Base-by-base conservation (phyloP, 92 coral and sea anemone genomes). In the Pocillopora grandis region DNA sequence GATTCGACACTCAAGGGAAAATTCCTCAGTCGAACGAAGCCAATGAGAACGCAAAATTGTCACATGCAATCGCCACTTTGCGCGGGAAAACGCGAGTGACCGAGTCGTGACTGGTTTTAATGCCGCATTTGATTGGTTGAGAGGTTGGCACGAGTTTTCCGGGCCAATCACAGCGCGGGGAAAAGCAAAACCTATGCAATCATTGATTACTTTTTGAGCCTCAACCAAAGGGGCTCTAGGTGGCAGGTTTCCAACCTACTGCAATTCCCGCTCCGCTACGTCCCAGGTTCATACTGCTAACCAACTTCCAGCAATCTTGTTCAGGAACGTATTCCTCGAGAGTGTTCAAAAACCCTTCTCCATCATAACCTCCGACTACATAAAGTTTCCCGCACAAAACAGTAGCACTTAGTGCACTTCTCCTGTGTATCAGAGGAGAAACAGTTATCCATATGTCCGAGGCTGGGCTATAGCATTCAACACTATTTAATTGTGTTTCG, bases 221-320 rank as follows among this genome's bases (percentile, higher is more conserved):
- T 10, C 70, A 66, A 66, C 4, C 31, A 66, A 20, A 66, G 6
- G 49, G 49, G 49, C 49, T 42, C 62, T 67, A 79, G 13, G 52
- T 79, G 3, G 86, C 86, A 14, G 97, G 94, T 75, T 88, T 89
- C 88, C 94, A 92, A 16, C 97, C 97, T 31, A 93, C 95, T 80
- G 88, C 94, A n/a, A 91, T 90, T 15, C 93, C 97, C 72, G 94
- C 95, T 13, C 97, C 97, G 85, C 97, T 91, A 52, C 97, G 81
- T 11, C 93, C 93, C 85, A 89, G 72, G 49, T 91, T 87, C 84
- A 89, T 80, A 55, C 77, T 85, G 36, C 80, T 84, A 1, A 78
- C 88, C 37, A 88, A 85, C 77, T 89, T 86, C 97, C 97, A 93
- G 19, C 61, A 82, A 73, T 93, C 91, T 21, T 88, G 76, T 10